Base-by-base conservation (phyloP, 35 echinoderm and acorn worm species). In the Heliocidaris erythrogramma region DNA sequence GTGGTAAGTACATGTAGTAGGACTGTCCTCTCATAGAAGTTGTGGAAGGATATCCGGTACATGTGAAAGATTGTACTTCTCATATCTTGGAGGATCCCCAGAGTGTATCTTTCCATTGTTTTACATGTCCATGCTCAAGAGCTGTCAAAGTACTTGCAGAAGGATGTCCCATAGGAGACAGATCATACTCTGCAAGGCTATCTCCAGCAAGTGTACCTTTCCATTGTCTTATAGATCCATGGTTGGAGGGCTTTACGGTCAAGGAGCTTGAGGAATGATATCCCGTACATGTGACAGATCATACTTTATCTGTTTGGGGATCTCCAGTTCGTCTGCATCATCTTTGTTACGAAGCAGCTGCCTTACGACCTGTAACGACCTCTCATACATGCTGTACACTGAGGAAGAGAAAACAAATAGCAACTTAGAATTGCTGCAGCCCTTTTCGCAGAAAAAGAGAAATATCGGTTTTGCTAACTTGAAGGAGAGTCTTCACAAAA, bases 221-320 rank as follows among this genome's bases (percentile, higher is more conserved):
- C n/a, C n/a, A n/a, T n/a, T n/a, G n/a, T n/a, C 35, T 42, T 42
- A 42, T 42, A 42, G 35, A 42, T 42, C 35, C 35, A 42, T 42
- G 35, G 35, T 42, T 42, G 35, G 35, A 42, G 3, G 35, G 35
- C 35, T 42, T 31, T 89, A n/a, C 17, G 9, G 5, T 48, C 47
- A 32, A n/a, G 87, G 87, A 48, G 87, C 31, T 29, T 48, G 48
- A 2, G 91, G 91, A 52, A 92, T 49, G 9, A 48, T 59, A n/a
- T 92, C 91, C 49, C 48, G n/a, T 3, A 92, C 91, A 30, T 92
- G 91, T n/a, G 11, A 48, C 31, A 92, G 50, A 48, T 92, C 91
- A 27, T 92, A 92, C 50, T 92, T 92, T 49, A 92, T 48, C 13
- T 92, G 91, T 92, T 92, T 92, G 5, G 91, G 91, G 11, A 92